These are phyloP conservation scores for Neotragus pygmaeus DNA, from an alignment of 2,113 vertebrate species.

Conservation along the genomic window DNA sequence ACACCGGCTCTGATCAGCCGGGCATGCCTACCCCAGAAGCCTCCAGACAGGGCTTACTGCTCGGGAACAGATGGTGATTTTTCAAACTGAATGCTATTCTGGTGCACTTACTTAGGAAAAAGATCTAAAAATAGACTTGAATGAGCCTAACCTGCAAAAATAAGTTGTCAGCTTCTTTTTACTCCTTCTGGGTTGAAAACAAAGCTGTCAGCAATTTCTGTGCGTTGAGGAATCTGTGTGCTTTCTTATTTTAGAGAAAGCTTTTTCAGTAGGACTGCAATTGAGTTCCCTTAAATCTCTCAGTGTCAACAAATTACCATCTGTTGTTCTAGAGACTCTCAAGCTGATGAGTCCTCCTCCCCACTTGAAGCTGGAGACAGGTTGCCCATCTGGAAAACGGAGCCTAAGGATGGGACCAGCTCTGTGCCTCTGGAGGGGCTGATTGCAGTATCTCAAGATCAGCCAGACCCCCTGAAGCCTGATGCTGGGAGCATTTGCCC, in stretches of 20 bases:
- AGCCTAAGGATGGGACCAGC: background rate
- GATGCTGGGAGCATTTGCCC: background rate
- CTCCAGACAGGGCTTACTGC: constrained; percentile 55
- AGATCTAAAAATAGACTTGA: constrained; percentile 83
- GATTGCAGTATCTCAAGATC: background rate
- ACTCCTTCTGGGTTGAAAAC: constrained; percentile 74
- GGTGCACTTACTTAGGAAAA: constrained; percentile 70
- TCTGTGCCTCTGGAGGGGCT: background rate
- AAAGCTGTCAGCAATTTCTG: constrained; percentile 83
- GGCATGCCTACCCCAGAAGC: constrained; percentile 47
- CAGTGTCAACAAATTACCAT: constrained; percentile 75
- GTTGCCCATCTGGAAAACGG: background rate
- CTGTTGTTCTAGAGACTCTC: constrained; percentile 69
- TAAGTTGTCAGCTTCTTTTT: constrained; percentile 81
- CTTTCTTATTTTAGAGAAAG: constrained; percentile 69
- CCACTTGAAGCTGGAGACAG: background rate
- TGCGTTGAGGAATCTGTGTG: constrained; percentile 77
- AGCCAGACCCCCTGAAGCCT: background rate
- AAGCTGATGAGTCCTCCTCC: background rate
- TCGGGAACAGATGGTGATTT: constrained; percentile 81
- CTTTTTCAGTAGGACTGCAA: constrained; percentile 74
- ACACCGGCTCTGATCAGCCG: background rate
- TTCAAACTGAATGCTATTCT: constrained; percentile 82
- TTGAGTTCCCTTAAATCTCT: constrained; percentile 73
- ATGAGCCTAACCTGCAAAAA: constrained; percentile 82